Evolutionary conservation across 2,888 invertebrate genomes (phyloP).

Genomic region (Lasioglossum calceatum): DNA sequence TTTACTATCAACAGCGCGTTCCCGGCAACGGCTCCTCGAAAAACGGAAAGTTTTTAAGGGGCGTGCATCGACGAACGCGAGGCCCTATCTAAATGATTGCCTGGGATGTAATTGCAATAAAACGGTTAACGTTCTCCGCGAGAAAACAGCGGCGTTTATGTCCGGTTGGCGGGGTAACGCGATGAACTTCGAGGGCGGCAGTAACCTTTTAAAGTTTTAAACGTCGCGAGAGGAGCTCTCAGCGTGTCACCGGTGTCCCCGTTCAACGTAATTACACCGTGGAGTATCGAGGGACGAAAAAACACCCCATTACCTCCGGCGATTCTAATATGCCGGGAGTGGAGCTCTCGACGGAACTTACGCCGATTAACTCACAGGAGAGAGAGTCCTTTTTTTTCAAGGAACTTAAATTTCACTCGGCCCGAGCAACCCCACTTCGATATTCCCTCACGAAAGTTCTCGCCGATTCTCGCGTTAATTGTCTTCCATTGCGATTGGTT

Average conservation of each 20-base stretch:
- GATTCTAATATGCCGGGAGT: slow-evolving; percentile 4
- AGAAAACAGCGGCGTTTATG: neutral
- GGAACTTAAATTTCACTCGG: neutral
- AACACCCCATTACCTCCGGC: neutral
- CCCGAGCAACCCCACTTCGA: neutral
- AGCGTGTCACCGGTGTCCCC: neutral
- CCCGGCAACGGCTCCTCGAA: neutral
- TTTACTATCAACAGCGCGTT: slow-evolving; percentile 13
- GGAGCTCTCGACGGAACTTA: slow-evolving; percentile 4
- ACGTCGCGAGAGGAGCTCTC: neutral
- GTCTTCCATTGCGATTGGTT: neutral
- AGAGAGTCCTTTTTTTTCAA: neutral
- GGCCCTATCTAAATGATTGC: neutral
- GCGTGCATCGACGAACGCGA: neutral
- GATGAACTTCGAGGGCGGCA: neutral
- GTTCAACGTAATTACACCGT: slow-evolving; percentile 25
- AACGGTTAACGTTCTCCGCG: slow-evolving; percentile 31
- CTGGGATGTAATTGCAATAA: slow-evolving; percentile 30
- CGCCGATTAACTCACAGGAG: neutral
- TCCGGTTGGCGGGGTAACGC: neutral
- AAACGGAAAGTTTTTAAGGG: neutral
- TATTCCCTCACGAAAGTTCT: neutral
- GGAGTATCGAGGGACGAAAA: slow-evolving; percentile 17
- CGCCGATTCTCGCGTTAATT: neutral
- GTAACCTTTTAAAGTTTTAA: slow-evolving; percentile 33